Percentiles rank a stretch among this genome's conserved stretches.
phyloP scores from a whole-genome alignment of 1,140 invertebrate species.

The Calephelis nemesis region DNA sequence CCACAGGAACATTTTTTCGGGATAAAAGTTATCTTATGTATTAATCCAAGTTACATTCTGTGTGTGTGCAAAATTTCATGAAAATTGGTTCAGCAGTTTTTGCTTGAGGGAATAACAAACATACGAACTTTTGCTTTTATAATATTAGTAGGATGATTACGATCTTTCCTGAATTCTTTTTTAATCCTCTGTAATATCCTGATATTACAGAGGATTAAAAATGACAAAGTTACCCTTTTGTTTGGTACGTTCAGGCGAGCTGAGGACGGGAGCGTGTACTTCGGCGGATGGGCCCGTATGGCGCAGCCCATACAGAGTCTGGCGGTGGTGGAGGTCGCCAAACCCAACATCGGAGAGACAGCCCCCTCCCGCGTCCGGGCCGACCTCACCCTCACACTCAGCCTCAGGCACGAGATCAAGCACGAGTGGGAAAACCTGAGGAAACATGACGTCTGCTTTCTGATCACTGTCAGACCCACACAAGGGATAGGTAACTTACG shows the following conservation, averaged over 20 bases:
- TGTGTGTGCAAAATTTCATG: too few species aligned
- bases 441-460: conserved; percentile 98
- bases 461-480: conserved; percentile 93
- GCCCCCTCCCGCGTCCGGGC: conserved; percentile 96
- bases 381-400: conserved; percentile 96
- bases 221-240: neutral
- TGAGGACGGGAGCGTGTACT: conserved; percentile 92
- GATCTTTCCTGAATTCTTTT: too few species aligned
- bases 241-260: conserved; percentile 82
- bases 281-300: conserved; percentile 99
- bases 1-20: too few species aligned
- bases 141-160: too few species aligned
- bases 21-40: too few species aligned
- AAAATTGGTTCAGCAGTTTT: too few species aligned
- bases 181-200: too few species aligned
- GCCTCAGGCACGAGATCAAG: conserved; percentile 94
- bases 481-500: conserved; percentile 85
- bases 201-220: too few species aligned
- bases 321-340: conserved; percentile 96
- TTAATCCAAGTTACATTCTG: too few species aligned
- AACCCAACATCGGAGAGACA: conserved; percentile 94
- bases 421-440: conserved; percentile 97
- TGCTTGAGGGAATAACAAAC: too few species aligned
- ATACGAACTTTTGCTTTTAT: too few species aligned
- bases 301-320: conserved; percentile 96